These are phyloP conservation scores for Heliconius aoede DNA, from an alignment of 2,888 invertebrate species.

Conservation along the genomic window DNA sequence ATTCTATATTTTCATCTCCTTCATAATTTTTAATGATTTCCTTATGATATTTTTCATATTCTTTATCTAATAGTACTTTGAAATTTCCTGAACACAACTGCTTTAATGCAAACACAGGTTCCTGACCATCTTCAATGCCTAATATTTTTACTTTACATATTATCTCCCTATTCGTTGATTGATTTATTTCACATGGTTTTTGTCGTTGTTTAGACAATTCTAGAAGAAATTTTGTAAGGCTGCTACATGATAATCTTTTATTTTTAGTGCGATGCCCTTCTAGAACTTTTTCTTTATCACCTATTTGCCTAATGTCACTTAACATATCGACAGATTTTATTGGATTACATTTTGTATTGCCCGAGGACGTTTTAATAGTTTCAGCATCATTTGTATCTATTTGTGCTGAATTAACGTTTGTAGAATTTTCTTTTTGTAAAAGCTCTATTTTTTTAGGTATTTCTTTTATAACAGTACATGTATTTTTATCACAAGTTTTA, in stretches of 20 bases:
- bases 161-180: constrained; percentile 30
- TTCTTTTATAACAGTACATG: constrained; percentile 37
- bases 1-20: constrained; percentile 51
- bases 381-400: not conserved
- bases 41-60: constrained; percentile 62
- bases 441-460: not conserved
- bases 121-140: constrained; percentile 45
- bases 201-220: constrained; percentile 17
- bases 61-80: constrained; percentile 65
- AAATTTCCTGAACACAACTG: constrained; percentile 61
- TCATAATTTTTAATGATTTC: constrained; percentile 53
- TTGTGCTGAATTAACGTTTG: constrained; percentile 17
- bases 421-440: not conserved
- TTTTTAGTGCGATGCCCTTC: constrained; percentile 15
- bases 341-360: not conserved
- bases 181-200: constrained; percentile 2
- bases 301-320: not conserved
- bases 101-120: constrained; percentile 58
- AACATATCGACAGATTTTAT: not conserved
- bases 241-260: constrained; percentile 5
- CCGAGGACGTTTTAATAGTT: not conserved
- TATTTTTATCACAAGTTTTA: constrained; percentile 49
- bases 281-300: not conserved
- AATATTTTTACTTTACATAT: constrained; percentile 56
- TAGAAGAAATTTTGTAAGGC: constrained; percentile 25